Evolutionary conservation across 2,113 vertebrate genomes (phyloP).

Genomic region (Xenotilapia flavipinnis): DNA sequence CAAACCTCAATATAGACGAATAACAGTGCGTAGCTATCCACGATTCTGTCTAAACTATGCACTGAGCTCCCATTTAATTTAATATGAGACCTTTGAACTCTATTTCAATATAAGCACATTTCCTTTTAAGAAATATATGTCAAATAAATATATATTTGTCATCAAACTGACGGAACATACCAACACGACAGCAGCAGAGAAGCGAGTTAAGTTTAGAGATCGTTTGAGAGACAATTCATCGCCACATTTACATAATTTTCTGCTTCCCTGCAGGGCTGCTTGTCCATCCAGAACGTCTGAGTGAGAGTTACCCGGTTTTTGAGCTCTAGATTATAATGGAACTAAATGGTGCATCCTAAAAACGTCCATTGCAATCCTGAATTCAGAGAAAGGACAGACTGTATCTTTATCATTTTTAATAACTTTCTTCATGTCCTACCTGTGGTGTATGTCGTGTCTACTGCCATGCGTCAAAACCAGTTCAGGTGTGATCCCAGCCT

Average conservation of each 20-base stretch:
- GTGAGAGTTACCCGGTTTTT: neutral
- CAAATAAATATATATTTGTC: neutral
- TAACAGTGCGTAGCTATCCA: fast-evolving
- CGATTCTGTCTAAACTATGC: neutral
- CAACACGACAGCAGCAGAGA: neutral
- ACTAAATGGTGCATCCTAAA: neutral
- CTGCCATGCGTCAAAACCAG: neutral
- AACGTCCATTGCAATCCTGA: neutral
- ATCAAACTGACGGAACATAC: fast-evolving
- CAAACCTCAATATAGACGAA: neutral
- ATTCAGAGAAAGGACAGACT: neutral
- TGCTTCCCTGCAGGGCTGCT: neutral
- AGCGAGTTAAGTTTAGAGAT: neutral
- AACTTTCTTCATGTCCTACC: conserved; percentile 1
- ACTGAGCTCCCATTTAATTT: neutral
- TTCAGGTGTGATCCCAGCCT: neutral
- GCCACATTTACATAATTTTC: neutral
- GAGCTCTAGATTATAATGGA: neutral
- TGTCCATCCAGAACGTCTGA: neutral
- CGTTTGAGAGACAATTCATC: fast-evolving
- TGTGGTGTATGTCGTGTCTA: neutral
- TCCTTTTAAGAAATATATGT: neutral
- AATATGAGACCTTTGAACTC: neutral
- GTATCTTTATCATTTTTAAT: neutral
- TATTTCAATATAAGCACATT: neutral